These are phyloP conservation scores for Agrotis segetum DNA, from an alignment of 2,888 invertebrate species.

Conservation along the genomic window DNA sequence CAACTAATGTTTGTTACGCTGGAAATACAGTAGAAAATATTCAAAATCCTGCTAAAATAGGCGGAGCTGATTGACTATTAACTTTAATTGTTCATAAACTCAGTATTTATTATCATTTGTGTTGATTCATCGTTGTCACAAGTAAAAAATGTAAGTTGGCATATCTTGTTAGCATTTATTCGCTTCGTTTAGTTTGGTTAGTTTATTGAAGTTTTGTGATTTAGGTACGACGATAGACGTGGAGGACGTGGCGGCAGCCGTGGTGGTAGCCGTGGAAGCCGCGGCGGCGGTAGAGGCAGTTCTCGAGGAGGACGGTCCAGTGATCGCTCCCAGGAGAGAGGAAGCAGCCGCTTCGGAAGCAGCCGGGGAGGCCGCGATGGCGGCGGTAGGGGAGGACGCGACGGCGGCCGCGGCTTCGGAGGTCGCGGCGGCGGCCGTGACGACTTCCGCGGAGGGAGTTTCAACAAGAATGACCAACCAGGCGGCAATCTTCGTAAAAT, in stretches of 20 bases:
- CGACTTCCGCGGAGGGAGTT: constrained; percentile 82
- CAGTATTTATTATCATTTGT: constrained; percentile 41
- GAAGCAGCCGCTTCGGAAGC: constrained; percentile 78
- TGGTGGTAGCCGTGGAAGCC: constrained; percentile 68
- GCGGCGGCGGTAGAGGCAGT: constrained; percentile 81
- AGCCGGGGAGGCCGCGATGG: constrained; percentile 76
- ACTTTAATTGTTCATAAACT: constrained; percentile 14
- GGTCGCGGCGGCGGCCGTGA: constrained; percentile 84
- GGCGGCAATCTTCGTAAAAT: constrained; percentile 96
- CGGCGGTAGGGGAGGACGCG: constrained; percentile 75
- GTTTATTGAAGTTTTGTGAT: constrained; percentile 56
- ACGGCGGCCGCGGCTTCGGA: constrained; percentile 79
- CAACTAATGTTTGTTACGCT: constrained; percentile 38
- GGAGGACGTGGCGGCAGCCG: constrained; percentile 83
- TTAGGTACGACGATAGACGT: constrained; percentile 90
- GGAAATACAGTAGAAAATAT: constrained; percentile 25
- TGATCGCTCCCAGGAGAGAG: constrained; percentile 86
- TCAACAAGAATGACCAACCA: constrained; percentile 93
- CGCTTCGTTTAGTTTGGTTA: constrained; percentile 38
- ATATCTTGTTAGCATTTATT: constrained; percentile 40
- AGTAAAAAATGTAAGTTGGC: constrained; percentile 76
- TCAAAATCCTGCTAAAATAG: constrained; percentile 8
- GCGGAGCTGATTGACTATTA: constrained; percentile 15
- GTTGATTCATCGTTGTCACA: constrained; percentile 35
- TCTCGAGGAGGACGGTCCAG: constrained; percentile 80